These are phyloP conservation scores for Papilio polyxenes DNA, from an alignment of 1,140 invertebrate genomes.

Conservation along the genomic window DNA sequence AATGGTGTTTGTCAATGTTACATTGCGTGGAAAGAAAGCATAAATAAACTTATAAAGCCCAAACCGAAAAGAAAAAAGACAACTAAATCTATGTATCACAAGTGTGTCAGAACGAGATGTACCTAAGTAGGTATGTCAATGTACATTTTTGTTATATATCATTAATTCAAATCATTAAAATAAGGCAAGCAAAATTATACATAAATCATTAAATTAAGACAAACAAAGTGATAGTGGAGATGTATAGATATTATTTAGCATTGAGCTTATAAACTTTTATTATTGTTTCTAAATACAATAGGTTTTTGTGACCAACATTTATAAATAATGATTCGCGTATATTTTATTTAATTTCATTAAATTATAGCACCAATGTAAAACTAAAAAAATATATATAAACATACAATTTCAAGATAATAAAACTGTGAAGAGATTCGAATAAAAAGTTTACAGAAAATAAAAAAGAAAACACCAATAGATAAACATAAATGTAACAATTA, in stretches of 20 bases:
- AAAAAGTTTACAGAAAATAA: not conserved
- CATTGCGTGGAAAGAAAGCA: constrained; percentile 44
- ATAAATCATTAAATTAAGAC: not conserved
- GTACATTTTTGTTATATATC: not conserved
- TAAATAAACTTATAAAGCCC: constrained; percentile 52
- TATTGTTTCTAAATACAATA: not conserved
- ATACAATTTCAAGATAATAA: not conserved
- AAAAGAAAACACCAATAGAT: not conserved
- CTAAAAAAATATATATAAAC: not conserved
- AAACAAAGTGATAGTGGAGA: not conserved
- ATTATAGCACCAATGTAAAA: constrained; percentile 38
- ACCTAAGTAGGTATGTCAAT: not conserved
- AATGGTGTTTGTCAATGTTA: constrained; percentile 52
- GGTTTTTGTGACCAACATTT: not conserved
- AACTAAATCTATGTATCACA: constrained; percentile 46
- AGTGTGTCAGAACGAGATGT: not conserved
- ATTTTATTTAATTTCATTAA: constrained; percentile 31
- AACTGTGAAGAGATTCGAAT: constrained; percentile 26
- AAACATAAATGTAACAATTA: constrained; percentile 30
- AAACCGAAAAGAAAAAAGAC: constrained; percentile 48
- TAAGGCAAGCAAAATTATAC: constrained; percentile 6
- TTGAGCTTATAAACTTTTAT: not conserved
- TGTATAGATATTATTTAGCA: not conserved
- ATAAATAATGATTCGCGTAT: not conserved
- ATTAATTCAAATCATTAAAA: not conserved